Conservation (phyloP, 2,888 invertebrate species). For the Leptinotarsa rubiginosa region DNA sequence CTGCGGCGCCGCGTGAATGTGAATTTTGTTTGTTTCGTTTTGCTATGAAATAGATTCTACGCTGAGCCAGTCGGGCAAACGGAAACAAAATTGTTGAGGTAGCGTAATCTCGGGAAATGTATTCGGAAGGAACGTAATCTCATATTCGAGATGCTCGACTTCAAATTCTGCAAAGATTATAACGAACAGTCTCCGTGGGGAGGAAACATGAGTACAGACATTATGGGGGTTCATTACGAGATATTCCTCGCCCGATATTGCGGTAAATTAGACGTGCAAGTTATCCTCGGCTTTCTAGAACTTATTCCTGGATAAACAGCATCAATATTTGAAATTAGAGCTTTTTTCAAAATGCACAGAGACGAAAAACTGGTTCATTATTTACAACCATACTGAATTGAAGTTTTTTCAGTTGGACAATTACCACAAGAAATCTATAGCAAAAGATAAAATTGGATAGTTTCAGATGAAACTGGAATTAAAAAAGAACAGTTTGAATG, state of each 20-base stretch:
- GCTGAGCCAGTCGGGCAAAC: constrained; percentile 25
- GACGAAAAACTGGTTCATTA: no score
- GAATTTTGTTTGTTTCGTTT: constrained; percentile 17
- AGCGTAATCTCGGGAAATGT: constrained; percentile 23
- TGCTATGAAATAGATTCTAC: not conserved
- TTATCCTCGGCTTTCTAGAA: not conserved
- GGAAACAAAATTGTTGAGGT: constrained; percentile 35
- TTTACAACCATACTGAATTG: no score
- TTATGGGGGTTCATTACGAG: not conserved
- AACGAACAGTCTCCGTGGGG: constrained; percentile 2
- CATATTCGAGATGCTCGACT: constrained; percentile 8
- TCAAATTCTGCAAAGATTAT: constrained; percentile 5
- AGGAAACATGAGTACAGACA: not conserved
- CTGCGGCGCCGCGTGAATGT: constrained; percentile 11
- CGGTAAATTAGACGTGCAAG: not conserved
- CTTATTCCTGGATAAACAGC: not conserved
- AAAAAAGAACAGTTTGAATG: no score
- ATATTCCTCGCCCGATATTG: not conserved
- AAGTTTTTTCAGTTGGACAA: no score
- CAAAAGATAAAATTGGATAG: no score
- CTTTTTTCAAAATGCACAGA: no score
- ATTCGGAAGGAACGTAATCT: constrained; percentile 19
- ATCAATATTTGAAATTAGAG: no score
- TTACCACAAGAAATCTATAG: no score
- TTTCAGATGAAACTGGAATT: no score